Base-by-base conservation (phyloP, 92 coral and sea anemone genomes). In the Phymanthus crucifer region DNA sequence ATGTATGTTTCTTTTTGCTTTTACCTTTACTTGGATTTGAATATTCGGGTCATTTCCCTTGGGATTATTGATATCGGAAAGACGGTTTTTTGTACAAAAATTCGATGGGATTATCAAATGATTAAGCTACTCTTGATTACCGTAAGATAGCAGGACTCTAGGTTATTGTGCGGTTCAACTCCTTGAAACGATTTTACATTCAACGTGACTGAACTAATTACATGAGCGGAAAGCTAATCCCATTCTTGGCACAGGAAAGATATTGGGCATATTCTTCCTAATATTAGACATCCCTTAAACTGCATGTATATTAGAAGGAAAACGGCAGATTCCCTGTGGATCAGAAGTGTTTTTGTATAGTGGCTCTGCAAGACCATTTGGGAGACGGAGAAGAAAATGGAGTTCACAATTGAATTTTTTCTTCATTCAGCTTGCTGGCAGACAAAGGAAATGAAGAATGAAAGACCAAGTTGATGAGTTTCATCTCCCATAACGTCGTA, bases 1-100 rank as follows among this genome's bases (percentile, higher is more conserved):
- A 11, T 61, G 27, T 18, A 16, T 27, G 14, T 61, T 61, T 61
- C 68, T 54, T 54, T 54, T 54, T 54, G 64, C 64, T 54, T 54
- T 54, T 54, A 54, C 68, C 32, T 7, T n/a, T 61, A 61, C 16
- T 24, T 0, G 5, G 17, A 14, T 8, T 61, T 34, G 29, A 61
- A 61, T 61, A 61, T 61, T 61, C 35, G 68, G 68, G 34, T 6
- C 14, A 61, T 61, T 61, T 29, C 68, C 68, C 68, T 34, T 24
- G 34, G 3, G 13, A 3, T 34, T 10, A 24, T 61, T 29, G 19
- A 27, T 24, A 61, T 24, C 68, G 34, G 68, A 24, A 61, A 61
- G 33, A 27, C 14, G 68, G 29, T 24, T 26, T 61, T 61, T 61
- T 27, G 68, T 24, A 61, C 68, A 61, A 61, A 29, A 24, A 27